phyloP scores from a whole-genome alignment of 2,113 vertebrate species.

The Xenotilapia leptura region DNA sequence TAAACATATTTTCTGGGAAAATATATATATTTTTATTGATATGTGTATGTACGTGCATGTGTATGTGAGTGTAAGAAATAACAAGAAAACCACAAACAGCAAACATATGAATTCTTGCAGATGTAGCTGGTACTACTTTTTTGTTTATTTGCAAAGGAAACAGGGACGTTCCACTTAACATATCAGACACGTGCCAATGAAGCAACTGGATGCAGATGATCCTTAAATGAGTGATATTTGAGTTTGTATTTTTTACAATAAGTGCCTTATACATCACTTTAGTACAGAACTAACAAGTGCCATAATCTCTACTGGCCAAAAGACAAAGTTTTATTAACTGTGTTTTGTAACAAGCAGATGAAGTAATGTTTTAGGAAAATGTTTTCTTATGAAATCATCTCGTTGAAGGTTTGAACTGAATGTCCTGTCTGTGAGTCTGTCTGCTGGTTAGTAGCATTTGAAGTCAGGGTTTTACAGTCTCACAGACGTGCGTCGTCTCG shows the following conservation, averaged over 20 bases:
- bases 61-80: not conserved
- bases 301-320: conserved; percentile 41
- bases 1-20: not conserved
- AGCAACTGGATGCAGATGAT: conserved; percentile 57
- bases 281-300: conserved; percentile 51
- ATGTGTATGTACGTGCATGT: not conserved
- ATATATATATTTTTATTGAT: not conserved
- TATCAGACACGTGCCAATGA: conserved; percentile 61
- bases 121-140: conserved; percentile 87
- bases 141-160: not conserved
- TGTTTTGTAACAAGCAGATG: conserved; percentile 41
- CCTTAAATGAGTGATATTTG: not conserved
- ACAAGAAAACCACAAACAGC: not conserved
- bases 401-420: conserved; percentile 51
- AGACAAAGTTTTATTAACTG: conserved; percentile 31
- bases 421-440: conserved; percentile 10
- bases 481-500: conserved; percentile 70
- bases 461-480: conserved; percentile 71
- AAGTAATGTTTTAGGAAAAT: conserved; percentile 78
- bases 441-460: not conserved
- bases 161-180: conserved; percentile 50
- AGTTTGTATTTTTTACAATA: conserved; percentile 38
- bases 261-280: conserved; percentile 54
- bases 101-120: not conserved
- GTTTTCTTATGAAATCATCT: conserved; percentile 80